Conservation (phyloP, 2,888 invertebrate species). For the Agyllia agylla region DNA sequence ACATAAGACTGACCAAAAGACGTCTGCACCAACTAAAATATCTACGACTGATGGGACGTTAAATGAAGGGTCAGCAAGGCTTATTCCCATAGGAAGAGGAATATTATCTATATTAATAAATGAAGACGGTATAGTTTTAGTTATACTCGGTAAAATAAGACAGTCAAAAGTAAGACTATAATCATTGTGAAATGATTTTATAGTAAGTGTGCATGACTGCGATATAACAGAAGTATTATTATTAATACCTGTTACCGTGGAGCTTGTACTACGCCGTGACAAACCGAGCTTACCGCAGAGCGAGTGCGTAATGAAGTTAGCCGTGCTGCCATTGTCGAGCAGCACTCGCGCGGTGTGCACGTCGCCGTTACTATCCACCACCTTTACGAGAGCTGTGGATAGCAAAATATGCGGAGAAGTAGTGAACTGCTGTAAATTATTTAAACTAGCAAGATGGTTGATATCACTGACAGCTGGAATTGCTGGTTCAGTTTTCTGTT, state of each 20-base stretch:
- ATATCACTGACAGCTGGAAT: too few species aligned
- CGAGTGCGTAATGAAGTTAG: slow-evolving; percentile 51
- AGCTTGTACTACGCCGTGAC: slow-evolving; percentile 36
- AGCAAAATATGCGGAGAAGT: neutral
- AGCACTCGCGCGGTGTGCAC: slow-evolving; percentile 21
- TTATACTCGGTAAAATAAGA: too few species aligned
- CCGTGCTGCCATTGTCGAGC: slow-evolving; percentile 55
- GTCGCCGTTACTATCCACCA: neutral
- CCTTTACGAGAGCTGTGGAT: slow-evolving; percentile 48
- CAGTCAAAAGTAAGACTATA: too few species aligned
- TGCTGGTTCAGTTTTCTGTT: too few species aligned
- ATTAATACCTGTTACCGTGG: slow-evolving; percentile 71
- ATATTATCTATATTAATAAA: slow-evolving; percentile 18
- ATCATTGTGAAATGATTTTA: too few species aligned
- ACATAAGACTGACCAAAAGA: too few species aligned
- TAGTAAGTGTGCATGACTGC: slow-evolving; percentile 53
- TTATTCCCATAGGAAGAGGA: slow-evolving; percentile 24
- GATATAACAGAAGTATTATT: slow-evolving; percentile 49
- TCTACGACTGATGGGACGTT: slow-evolving; percentile 67
- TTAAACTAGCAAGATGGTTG: too few species aligned
- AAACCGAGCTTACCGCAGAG: slow-evolving; percentile 58
- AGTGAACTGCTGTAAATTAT: too few species aligned
- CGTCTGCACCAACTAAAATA: too few species aligned
- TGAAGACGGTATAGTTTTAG: too few species aligned
- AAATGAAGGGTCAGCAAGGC: slow-evolving; percentile 70